Percentiles rank a stretch among this genome's conserved stretches.
phyloP scores from a whole-genome alignment of 2,888 invertebrate species.

The Zygaena filipendulae region DNA sequence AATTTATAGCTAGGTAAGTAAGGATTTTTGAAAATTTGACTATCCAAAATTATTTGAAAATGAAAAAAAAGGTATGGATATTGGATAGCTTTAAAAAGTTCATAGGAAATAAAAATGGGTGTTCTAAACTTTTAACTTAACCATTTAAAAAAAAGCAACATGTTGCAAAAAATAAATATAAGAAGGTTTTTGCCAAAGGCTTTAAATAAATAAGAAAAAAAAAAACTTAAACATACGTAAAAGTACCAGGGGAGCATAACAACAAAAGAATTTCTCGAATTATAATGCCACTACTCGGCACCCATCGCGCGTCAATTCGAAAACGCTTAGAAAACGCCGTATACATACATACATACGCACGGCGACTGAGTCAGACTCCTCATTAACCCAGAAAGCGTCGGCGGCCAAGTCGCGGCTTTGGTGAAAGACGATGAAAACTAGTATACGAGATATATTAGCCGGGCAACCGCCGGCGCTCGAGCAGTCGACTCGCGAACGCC shows the following conservation, averaged over 20 bases:
- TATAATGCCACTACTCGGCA: conserved; percentile 25
- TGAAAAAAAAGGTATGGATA: no score
- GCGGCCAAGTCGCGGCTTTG: conserved; percentile 31
- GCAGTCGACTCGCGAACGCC: conserved; percentile 34
- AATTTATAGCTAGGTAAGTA: no score
- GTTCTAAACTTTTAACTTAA: no score
- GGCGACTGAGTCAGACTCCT: conserved; percentile 41
- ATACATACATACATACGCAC: no score
- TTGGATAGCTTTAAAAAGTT: no score
- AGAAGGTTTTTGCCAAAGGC: no score
- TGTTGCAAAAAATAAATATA: no score
- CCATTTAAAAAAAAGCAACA: no score
- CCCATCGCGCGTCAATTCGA: conserved; percentile 45
- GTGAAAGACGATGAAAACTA: conserved; percentile 63
- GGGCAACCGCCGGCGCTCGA: conserved; percentile 22
- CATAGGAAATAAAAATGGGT: neutral
- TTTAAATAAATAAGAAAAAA: no score
- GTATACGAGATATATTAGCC: conserved; percentile 61
- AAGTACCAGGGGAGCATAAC: conserved; percentile 43
- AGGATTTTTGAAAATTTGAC: no score
- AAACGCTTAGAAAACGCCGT: conserved; percentile 59
- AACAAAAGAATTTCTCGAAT: conserved; percentile 27
- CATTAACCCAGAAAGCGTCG: conserved; percentile 63
- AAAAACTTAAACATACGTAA: conserved; percentile 8
- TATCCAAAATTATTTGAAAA: no score